Evolutionary conservation across 1,140 invertebrate species (phyloP), one percentile per base, ranked within the genome.

Genomic region (Atta cephalotes): DNA sequence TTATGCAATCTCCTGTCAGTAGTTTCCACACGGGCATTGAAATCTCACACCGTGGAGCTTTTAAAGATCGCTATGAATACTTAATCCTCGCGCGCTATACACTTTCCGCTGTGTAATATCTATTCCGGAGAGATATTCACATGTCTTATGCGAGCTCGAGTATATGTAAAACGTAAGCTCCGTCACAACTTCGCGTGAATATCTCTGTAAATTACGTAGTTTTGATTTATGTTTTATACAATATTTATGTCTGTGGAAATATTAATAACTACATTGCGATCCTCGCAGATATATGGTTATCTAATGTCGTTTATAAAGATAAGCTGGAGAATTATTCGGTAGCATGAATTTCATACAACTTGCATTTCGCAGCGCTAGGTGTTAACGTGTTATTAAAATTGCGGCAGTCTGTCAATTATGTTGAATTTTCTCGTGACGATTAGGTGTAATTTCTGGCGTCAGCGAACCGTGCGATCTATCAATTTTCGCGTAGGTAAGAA

Each of bases 361-460:
- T 66, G 25, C 7, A 68, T 35, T 53, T 39, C 14, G 12, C 21
- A 28, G 16, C 18, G 21, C 9, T n/a, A 53, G 21, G 58, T 31
- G 49, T 21, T 66, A 81, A 81, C 65, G 66, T 45, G 14, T 7
- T 49, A 72, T 72, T 71, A 81, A 81, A 71, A 71, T 81, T 81
- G 45, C 4, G 62, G 31, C 45, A 58, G 21, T 72, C 53, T 14
- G 58, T 81, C 21, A 60, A 49, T 72, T 81, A 81, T 72, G 56
- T 21, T 25, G 53, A 81, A 60, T 81, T 81, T 60, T 81, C 18
- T 72, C 35, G 16, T 39, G 49, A 45, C 49, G 14, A 21, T 25
- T n/a, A 66, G 18, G 3, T 35, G 25, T 72, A 45, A 81, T 71
- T 81, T 70, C 78, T 72, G 10, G 21, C 16, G 65, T 58, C 51